Evolutionary conservation across 1,140 invertebrate species (phyloP), one percentile per base, ranked within the genome.

Genomic region (Odontomachus brunneus): DNA sequence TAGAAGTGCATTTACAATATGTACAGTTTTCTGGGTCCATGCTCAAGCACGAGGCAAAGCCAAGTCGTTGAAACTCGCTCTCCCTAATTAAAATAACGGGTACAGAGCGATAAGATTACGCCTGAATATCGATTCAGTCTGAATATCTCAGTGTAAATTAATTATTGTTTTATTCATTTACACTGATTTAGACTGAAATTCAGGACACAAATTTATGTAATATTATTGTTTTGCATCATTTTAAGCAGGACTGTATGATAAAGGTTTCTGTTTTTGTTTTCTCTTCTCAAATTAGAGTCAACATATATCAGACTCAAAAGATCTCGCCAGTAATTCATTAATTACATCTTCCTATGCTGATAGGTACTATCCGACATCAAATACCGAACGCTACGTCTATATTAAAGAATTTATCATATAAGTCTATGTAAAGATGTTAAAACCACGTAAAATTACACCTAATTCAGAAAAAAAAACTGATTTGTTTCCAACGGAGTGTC

Each of bases 1-100:
- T 87, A 89, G 80, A 72, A 85, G 88, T 90, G 89, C 91, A 92
- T 92, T 92, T 92, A 92, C 91, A 92, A 29, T 92, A 92, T 92
- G 84, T 92, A 92, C 91, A 92, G 88, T 80, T 19, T 67, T 81
- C 48, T 48, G 82, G 84, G 82, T 89, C 88, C 88, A 69, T 85
- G 75, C 60, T 84, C 44, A 62, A 67, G 44, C 14, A 67, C 59
- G 15, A 26, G 48, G 15, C 15, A 67, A 67, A 49, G 9, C 33
- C 26, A 80, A 71, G 15, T 48, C 44, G 12, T 12, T 9, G 7
- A 17, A 44, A 5, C 38, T 44, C 38, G 38, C 38, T 44, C 9
- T n/a, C n/a, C n/a, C n/a, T n/a, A n/a, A n/a, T n/a, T n/a, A n/a
- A n/a, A n/a, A n/a, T n/a, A n/a, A n/a, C n/a, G n/a, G n/a, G n/a